phyloP scores from a whole-genome alignment of 2,113 vertebrate genomes.

The Anoplopoma fimbria region DNA sequence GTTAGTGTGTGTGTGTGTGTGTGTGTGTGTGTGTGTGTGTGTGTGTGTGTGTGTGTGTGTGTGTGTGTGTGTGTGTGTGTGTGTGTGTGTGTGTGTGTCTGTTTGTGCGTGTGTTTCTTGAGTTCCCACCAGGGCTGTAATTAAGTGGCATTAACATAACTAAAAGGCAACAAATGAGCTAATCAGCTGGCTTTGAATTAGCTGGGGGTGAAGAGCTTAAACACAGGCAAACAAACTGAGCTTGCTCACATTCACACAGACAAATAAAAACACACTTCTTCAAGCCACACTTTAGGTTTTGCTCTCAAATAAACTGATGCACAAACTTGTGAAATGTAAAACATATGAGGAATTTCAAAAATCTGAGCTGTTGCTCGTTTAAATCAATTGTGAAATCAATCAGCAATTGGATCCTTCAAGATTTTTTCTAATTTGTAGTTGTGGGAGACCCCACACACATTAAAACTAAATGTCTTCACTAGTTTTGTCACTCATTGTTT shows the following conservation, averaged over 20 bases:
- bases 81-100: slow-evolving; percentile 14
- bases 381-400: slow-evolving; percentile 45
- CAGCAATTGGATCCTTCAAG: slow-evolving; percentile 20
- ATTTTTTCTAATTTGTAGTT: slow-evolving; percentile 26
- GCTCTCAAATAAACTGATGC: neutral
- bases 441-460: slow-evolving; percentile 45
- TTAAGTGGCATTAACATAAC: slow-evolving; percentile 74
- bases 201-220: slow-evolving; percentile 27
- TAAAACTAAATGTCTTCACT: slow-evolving; percentile 4
- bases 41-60: slow-evolving; percentile 15
- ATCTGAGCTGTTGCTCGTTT: slow-evolving; percentile 37
- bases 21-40: slow-evolving; percentile 29
- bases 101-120: neutral
- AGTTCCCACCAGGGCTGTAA: slow-evolving; percentile 10
- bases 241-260: neutral
- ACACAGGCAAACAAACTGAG: neutral
- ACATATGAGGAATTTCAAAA: slow-evolving; percentile 30
- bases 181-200: slow-evolving; percentile 46
- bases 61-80: slow-evolving; percentile 23
- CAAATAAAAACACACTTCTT: neutral
- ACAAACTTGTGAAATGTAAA: slow-evolving; percentile 25
- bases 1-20: slow-evolving; percentile 25
- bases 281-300: slow-evolving; percentile 16
- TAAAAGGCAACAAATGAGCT: slow-evolving; percentile 78
- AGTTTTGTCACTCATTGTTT: slow-evolving; percentile 5